Evolutionary conservation across 2,888 invertebrate species (phyloP).

Genomic region (Sepiola atlantica): DNA sequence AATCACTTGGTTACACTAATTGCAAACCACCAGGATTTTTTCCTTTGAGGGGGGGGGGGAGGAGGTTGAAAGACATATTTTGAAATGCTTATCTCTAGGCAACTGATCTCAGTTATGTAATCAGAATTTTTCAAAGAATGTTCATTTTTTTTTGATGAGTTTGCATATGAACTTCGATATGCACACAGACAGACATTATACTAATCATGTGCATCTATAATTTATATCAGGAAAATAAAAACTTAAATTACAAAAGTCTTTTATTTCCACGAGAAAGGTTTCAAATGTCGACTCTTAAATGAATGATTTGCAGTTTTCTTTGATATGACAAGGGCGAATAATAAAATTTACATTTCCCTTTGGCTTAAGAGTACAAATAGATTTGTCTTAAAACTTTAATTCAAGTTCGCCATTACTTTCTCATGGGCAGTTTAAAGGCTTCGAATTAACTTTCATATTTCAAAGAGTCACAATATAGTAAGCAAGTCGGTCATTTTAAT

Average conservation of each 20-base stretch:
- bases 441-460: no score
- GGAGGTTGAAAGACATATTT: neutral
- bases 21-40: slow-evolving; percentile 15
- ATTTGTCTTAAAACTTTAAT: no score
- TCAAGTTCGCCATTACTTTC: no score
- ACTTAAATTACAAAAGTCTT: neutral
- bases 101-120: neutral
- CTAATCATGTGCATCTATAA: neutral
- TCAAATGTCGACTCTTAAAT: neutral
- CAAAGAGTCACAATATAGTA: no score
- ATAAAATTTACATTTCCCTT: no score
- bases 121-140: neutral
- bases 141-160: neutral
- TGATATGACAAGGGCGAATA: no score
- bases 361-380: no score
- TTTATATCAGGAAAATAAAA: neutral
- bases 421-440: no score
- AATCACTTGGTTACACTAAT: neutral
- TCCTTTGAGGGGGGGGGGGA: no score
- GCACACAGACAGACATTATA: neutral
- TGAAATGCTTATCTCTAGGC: neutral
- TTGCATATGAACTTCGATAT: neutral
- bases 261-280: neutral
- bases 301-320: no score
- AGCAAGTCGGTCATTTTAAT: no score